Evolutionary conservation across 1,140 invertebrate species (phyloP).

Genomic region (Diorhabda sublineata): DNA sequence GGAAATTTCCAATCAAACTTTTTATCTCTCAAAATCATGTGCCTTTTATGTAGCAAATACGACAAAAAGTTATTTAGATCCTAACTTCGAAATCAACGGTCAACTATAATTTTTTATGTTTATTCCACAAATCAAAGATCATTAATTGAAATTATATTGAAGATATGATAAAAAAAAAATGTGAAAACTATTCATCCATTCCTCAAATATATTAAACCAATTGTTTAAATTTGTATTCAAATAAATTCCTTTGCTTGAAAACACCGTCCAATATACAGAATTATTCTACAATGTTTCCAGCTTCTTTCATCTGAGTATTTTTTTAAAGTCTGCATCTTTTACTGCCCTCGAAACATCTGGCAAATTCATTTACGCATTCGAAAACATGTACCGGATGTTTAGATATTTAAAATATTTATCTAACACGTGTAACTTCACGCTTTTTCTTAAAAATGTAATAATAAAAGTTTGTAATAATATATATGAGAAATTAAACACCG

Average conservation of each 20-base stretch:
- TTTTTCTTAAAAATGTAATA: not conserved
- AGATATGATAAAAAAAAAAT: no score
- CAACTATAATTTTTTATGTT: no score
- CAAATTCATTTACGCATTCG: not conserved
- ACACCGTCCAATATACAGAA: not conserved
- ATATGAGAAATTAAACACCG: not conserved
- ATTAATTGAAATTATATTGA: no score
- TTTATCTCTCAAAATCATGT: no score
- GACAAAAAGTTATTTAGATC: no score
- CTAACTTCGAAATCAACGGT: no score
- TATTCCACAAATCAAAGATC: no score
- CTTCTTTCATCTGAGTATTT: not conserved
- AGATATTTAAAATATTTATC: not conserved
- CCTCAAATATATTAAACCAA: no score
- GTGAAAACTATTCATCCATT: no score
- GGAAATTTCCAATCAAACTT: no score
- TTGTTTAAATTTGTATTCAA: not conserved
- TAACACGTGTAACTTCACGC: not conserved
- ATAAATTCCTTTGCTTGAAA: not conserved
- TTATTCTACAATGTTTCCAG: not conserved
- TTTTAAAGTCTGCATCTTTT: not conserved
- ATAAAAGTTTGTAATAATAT: not conserved
- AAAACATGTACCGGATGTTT: conserved; percentile 6
- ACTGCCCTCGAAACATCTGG: not conserved
- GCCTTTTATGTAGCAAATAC: no score